Conservation (phyloP, 2,113 vertebrate genomes). For the Rhizomys pruinosus region DNA sequence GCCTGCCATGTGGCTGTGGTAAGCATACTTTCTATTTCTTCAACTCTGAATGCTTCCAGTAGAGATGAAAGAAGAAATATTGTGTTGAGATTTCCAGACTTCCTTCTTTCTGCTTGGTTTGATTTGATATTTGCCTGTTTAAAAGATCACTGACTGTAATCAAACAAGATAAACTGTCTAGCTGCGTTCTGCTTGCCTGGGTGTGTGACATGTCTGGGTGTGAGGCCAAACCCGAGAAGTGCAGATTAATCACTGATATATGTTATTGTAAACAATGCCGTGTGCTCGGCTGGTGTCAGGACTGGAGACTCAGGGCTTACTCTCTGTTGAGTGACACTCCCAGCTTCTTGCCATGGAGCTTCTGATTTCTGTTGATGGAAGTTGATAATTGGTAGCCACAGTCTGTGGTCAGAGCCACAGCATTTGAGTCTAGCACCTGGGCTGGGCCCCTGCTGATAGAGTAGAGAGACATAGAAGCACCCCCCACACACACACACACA, state of each 20-base stretch:
- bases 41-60: neutral
- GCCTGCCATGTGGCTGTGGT: constrained; percentile 5
- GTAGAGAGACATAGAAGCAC: neutral
- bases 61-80: constrained; percentile 10
- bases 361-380: constrained; percentile 63
- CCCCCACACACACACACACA: neutral
- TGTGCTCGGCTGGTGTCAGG: neutral
- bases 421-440: constrained; percentile 70
- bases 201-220: neutral
- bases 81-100: neutral
- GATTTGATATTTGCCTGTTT: neutral
- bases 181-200: neutral
- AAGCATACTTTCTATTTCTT: constrained; percentile 39
- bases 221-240: neutral
- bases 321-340: constrained; percentile 46
- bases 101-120: neutral
- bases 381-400: constrained; percentile 69
- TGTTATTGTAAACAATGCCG: constrained; percentile 5
- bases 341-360: constrained; percentile 59
- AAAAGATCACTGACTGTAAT: constrained; percentile 7
- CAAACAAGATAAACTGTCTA: neutral
- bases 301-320: constrained; percentile 35
- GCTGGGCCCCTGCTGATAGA: constrained; percentile 58
- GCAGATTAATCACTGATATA: neutral
- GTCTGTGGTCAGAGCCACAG: constrained; percentile 63